Percentiles rank a stretch among this genome's conserved stretches.
Conservation (phyloP, 2,113 vertebrate species). For the Cavia porcellus region DNA sequence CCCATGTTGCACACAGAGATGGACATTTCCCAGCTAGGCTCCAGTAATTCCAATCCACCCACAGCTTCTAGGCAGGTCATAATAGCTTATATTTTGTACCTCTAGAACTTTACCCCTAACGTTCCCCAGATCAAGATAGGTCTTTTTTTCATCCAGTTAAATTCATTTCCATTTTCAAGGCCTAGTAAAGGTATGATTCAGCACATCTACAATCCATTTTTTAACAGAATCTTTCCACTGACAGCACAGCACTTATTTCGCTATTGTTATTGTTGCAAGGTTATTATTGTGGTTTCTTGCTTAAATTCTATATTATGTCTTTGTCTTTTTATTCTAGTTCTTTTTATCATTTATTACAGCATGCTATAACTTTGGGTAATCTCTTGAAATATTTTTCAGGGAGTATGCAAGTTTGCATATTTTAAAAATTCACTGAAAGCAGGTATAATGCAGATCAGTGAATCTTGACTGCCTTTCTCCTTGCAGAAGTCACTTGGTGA, state of each 20-base stretch:
- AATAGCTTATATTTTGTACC: not conserved
- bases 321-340: not conserved
- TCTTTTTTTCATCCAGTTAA: not conserved
- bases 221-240: not conserved
- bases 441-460: not conserved
- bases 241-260: not conserved
- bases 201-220: not conserved
- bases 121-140: not conserved
- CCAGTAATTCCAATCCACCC: not conserved
- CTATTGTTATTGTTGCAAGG: not conserved
- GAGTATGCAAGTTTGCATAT: not conserved
- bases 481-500: not conserved
- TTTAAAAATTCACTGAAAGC: not conserved
- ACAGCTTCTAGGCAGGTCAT: not conserved
- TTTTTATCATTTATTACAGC: not conserved
- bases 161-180: not conserved
- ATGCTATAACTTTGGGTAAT: not conserved
- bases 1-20: not conserved
- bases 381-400: not conserved
- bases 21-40: not conserved
- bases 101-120: not conserved
- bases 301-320: not conserved
- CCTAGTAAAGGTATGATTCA: not conserved
- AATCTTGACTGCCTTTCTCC: not conserved
- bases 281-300: slow-evolving; percentile 42